Base-by-base conservation (phyloP, 2,113 vertebrate genomes). In the Oreochromis spilurus region DNA sequence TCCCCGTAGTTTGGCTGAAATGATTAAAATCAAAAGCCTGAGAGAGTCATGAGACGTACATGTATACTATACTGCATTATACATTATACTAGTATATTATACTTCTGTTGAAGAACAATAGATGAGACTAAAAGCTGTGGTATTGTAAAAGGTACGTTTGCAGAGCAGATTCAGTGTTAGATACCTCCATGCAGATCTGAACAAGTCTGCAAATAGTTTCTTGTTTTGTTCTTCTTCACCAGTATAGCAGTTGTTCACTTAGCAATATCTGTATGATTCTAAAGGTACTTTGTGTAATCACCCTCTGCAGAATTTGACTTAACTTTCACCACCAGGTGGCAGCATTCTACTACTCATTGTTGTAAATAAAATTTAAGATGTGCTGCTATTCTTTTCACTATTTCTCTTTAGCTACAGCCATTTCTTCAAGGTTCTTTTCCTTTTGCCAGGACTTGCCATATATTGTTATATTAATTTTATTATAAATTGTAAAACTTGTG, bases 1-100 rank as follows among this genome's bases (percentile, higher is more conserved):
- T 98, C 97, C 38, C 84, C 93, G 17, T 95, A 98, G 88, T 91
- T 97, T 13, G 95, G 94, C 97, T 98, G 95, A 84, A 80, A 87
- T 2, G 7, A 48, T n/a, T 81, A 31, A 79, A 60, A 62, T 4
- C 12, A n/a, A 40, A 13, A 70, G 6, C 3, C 79, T 7, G 17
- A 62, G 5, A 67, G 2, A 26, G 43, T 17, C 29, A 36, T 38
- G 12, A 77, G 38, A 52, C 4, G 1, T 10, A 52, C 10, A 34
- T 19, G 13, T 48, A 79, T 26, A 43, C 7, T 13, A 19, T 19
- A 2, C 45, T n/a, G 1, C 26, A 5, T 4, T 17, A 6, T 26
- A 26, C 26, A 26, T 26, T 26, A 4, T 26, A 26, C 26, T 26
- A 26, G 26, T 26, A 26, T 26, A 26, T 26, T 26, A 26, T 26